phyloP scores from a whole-genome alignment of 2,797 vertebrate species.

The Typhlichthys subterraneus region DNA sequence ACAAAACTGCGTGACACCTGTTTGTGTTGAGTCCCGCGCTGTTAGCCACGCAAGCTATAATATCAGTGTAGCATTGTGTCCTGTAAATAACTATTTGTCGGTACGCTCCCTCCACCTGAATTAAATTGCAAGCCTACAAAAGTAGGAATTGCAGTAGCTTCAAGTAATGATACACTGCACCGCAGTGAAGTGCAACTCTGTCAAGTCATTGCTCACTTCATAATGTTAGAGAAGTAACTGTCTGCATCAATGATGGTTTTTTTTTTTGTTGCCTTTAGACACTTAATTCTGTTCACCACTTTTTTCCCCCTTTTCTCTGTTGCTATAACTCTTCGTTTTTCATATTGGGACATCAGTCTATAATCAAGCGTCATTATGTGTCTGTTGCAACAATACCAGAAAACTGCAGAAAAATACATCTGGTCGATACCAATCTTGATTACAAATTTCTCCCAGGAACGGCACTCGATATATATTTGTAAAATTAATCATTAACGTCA shows the following conservation, averaged over 20 bases:
- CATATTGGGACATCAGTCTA: slow-evolving; percentile 40
- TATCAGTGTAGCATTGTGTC: not conserved
- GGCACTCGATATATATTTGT: slow-evolving; percentile 62
- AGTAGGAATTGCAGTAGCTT: slow-evolving; percentile 2
- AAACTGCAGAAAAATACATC: slow-evolving; percentile 60
- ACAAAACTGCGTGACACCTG: no score
- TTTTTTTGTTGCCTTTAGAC: slow-evolving; percentile 23
- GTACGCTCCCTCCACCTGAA: slow-evolving; percentile 20
- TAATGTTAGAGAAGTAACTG: slow-evolving; percentile 38
- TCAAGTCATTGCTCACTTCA: slow-evolving; percentile 13
- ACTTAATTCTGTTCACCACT: slow-evolving; percentile 31
- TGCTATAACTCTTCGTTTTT: slow-evolving; percentile 3
- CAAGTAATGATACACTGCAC: slow-evolving; percentile 10
- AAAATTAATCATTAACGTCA: slow-evolving; percentile 67
- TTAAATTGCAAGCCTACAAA: slow-evolving; percentile 7
- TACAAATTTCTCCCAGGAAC: slow-evolving; percentile 67
- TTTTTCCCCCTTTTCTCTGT: slow-evolving; percentile 9
- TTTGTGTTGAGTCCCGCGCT: no score
- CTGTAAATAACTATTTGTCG: slow-evolving; percentile 3
- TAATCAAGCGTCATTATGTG: slow-evolving; percentile 55
- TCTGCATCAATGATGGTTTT: not conserved
- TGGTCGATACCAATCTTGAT: slow-evolving; percentile 65
- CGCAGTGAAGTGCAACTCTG: slow-evolving; percentile 2
- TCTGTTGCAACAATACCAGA: slow-evolving; percentile 44
- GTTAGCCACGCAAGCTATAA: no score